Conservation (phyloP, 2,113 vertebrate species). For the Plecturocebus donacophilus region DNA sequence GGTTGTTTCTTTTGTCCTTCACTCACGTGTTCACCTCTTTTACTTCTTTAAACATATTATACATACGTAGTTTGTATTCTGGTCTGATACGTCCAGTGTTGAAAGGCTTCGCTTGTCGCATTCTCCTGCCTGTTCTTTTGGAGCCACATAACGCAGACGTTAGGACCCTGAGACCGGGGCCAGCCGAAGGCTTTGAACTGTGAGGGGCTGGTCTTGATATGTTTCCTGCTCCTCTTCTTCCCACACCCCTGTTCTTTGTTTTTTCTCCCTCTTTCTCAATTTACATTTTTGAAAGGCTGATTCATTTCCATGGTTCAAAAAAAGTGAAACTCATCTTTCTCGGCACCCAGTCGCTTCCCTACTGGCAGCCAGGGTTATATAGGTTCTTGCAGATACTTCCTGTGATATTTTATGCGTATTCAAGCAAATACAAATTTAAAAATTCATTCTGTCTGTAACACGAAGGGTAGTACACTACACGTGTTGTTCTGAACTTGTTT, state of each 20-base stretch:
- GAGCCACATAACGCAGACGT: fast-evolving
- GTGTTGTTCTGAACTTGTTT: slow-evolving; percentile 61
- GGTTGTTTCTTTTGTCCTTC: not conserved
- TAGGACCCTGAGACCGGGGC: not conserved
- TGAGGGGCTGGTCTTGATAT: not conserved
- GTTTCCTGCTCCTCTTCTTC: not conserved
- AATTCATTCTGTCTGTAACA: slow-evolving; percentile 14
- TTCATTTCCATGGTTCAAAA: slow-evolving; percentile 21
- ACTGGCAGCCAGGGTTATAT: not conserved
- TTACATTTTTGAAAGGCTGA: slow-evolving; percentile 28
- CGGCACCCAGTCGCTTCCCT: not conserved
- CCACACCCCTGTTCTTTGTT: not conserved
- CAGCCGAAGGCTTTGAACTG: not conserved
- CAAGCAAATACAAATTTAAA: slow-evolving; percentile 57
- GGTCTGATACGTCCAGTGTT: not conserved
- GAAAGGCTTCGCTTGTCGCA: not conserved
- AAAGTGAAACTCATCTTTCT: not conserved
- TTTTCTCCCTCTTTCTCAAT: not conserved
- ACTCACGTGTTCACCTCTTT: not conserved
- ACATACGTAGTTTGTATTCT: not conserved
- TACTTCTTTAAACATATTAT: not conserved
- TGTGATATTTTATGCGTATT: slow-evolving; percentile 22
- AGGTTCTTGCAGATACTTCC: not conserved
- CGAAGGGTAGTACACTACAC: not conserved
- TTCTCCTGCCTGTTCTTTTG: not conserved